These are phyloP conservation scores for Byasa hedistus DNA, from an alignment of 2,888 invertebrate species.

Conservation along the genomic window DNA sequence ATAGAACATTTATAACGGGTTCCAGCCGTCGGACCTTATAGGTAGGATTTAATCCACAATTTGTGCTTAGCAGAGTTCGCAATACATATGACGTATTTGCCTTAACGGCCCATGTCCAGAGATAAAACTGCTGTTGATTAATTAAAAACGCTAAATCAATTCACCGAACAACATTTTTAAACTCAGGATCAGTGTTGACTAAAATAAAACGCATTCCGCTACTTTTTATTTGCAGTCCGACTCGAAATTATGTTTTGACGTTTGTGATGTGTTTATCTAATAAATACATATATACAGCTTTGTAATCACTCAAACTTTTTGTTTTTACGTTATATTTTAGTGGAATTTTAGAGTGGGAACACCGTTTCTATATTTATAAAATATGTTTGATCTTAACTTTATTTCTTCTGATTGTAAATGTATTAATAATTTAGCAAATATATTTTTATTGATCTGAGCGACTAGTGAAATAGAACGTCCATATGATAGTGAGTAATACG, in stretches of 20 bases:
- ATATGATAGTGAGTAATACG: too few relatives aligned
- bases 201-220: conserved; percentile 14
- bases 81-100: conserved; percentile 22
- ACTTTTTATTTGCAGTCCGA: conserved; percentile 5
- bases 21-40: conserved; percentile 20
- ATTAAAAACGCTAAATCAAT: conserved; percentile 21
- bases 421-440: too few relatives aligned
- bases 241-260: conserved; percentile 12
- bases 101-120: conserved; percentile 16
- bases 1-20: conserved; percentile 20
- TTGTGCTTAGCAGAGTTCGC: conserved; percentile 20
- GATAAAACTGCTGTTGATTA: conserved; percentile 19
- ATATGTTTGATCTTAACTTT: too few relatives aligned
- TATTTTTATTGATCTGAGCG: too few relatives aligned
- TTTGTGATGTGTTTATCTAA: conserved; percentile 14
- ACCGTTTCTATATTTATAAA: too few relatives aligned
- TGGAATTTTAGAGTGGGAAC: too few relatives aligned
- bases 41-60: conserved; percentile 16
- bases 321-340: too few relatives aligned
- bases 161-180: conserved; percentile 17
- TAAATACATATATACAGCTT: not conserved
- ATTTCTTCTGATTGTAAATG: too few relatives aligned
- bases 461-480: too few relatives aligned
- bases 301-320: too few relatives aligned
- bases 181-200: conserved; percentile 12